Evolutionary conservation across 2,888 invertebrate genomes (phyloP).

Genomic region (Euclidia mi): DNA sequence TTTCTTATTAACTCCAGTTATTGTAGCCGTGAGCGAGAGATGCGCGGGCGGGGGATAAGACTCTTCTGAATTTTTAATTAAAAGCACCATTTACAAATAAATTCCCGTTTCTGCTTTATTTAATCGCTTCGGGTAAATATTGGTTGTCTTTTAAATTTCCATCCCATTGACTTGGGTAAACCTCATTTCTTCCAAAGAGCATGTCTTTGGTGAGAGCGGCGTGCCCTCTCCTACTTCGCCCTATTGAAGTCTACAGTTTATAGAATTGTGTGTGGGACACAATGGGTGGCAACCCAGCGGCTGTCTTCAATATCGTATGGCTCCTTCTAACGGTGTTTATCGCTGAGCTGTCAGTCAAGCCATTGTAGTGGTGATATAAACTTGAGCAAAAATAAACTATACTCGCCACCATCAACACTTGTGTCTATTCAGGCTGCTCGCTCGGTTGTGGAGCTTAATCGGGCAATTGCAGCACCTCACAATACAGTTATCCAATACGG

Average conservation of each 20-base stretch:
- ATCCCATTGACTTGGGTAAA: constrained; percentile 49
- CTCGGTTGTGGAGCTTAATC: too few species aligned
- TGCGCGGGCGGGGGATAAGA: background rate
- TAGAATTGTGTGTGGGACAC: background rate
- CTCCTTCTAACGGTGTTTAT: constrained; percentile 10
- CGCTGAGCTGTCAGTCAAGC: constrained; percentile 10
- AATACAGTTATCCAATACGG: too few species aligned
- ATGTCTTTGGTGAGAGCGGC: too few species aligned
- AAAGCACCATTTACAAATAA: constrained; percentile 23
- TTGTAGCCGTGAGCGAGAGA: constrained; percentile 16
- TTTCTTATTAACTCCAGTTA: constrained; percentile 37
- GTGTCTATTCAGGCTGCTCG: too few species aligned
- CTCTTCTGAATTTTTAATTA: constrained; percentile 31
- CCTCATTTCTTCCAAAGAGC: constrained; percentile 42
- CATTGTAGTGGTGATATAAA: background rate
- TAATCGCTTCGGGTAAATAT: constrained; percentile 31
- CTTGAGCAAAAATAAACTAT: too few species aligned
- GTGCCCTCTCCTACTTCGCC: background rate
- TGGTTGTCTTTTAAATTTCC: constrained; percentile 54
- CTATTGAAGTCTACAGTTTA: background rate
- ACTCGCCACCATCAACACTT: too few species aligned
- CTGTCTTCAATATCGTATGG: too few species aligned
- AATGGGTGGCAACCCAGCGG: background rate
- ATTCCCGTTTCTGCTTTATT: constrained; percentile 21
- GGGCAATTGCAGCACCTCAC: too few species aligned